Conservation (phyloP, 2,797 vertebrate species). For the Hydrophis major region DNA sequence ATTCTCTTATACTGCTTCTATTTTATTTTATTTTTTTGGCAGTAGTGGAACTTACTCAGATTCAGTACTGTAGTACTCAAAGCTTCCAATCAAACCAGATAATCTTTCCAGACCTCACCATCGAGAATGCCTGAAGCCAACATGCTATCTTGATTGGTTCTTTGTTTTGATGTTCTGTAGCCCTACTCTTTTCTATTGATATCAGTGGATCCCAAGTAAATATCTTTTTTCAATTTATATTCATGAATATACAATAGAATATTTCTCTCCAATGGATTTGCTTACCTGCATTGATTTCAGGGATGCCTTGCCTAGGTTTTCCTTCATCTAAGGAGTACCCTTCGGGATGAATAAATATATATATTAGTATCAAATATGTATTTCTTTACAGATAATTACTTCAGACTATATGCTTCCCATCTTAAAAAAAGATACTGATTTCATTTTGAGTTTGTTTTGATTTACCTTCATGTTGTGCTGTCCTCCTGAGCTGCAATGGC, state of each 20-base stretch:
- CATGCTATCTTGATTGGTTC: not conserved
- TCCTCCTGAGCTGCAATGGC: constrained; percentile 56
- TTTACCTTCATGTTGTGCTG: constrained; percentile 48
- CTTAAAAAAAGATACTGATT: not conserved
- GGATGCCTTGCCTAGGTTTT: constrained; percentile 76
- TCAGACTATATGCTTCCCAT: not conserved
- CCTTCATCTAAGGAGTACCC: constrained; percentile 67
- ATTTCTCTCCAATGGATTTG: not conserved
- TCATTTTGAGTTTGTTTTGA: not conserved
- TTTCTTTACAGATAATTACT: not conserved
- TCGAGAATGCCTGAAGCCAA: not conserved
- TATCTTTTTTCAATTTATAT: not conserved
- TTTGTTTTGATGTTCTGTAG: not conserved
- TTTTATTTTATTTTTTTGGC: not conserved
- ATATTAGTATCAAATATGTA: not conserved
- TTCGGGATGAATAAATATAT: constrained; percentile 35
- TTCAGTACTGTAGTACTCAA: not conserved
- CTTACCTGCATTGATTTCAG: constrained; percentile 80
- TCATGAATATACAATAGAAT: not conserved
- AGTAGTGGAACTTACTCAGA: not conserved
- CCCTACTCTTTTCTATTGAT: not conserved
- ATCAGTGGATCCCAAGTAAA: not conserved
- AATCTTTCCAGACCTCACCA: not conserved
- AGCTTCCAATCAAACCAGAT: not conserved
- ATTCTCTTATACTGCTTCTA: not conserved